These are phyloP conservation scores for Zoanthus sansibaricus DNA, from an alignment of 92 coral and sea anemone genomes.

Conservation along the genomic window DNA sequence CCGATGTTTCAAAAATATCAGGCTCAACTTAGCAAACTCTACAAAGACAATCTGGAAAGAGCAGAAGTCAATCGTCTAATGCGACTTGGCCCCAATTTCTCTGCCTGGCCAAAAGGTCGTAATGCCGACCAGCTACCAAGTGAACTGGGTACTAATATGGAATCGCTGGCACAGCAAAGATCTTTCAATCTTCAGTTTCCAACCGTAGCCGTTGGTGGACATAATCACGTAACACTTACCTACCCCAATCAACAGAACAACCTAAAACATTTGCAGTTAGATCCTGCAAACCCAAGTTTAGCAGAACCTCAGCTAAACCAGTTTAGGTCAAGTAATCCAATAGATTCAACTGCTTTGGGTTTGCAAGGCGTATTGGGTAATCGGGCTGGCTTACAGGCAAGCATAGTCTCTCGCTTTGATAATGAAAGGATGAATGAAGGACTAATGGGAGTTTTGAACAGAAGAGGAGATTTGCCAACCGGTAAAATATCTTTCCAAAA, in stretches of 20 bases:
- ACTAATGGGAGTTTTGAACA: background rate
- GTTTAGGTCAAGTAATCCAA: constrained; percentile 19
- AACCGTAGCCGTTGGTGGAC: background rate
- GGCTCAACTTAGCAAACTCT: background rate
- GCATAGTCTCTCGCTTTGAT: background rate
- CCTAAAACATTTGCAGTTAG: constrained; percentile 20
- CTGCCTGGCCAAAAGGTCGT: constrained; percentile 40
- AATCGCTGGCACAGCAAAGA: constrained; percentile 32
- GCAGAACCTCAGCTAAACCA: constrained; percentile 3
- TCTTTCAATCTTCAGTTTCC: constrained; percentile 28
- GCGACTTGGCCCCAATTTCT: constrained; percentile 28
- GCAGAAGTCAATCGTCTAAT: constrained; percentile 31
- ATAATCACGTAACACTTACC: constrained; percentile 12
- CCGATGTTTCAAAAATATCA: constrained; percentile 9
- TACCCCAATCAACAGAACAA: background rate
- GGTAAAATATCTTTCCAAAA: background rate
- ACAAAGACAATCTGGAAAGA: constrained; percentile 6
- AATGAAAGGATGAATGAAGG: constrained; percentile 19
- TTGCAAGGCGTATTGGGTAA: constrained; percentile 19
- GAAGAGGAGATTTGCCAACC: constrained; percentile 20
- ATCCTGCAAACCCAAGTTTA: constrained; percentile 10
- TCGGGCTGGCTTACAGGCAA: constrained; percentile 16
- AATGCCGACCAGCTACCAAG: background rate
- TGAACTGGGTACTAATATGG: constrained; percentile 8
- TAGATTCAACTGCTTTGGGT: background rate